These are phyloP conservation scores for Patiria pectinifera DNA, from an alignment of 53 echinoderm and acorn worm genomes.

Conservation along the genomic window DNA sequence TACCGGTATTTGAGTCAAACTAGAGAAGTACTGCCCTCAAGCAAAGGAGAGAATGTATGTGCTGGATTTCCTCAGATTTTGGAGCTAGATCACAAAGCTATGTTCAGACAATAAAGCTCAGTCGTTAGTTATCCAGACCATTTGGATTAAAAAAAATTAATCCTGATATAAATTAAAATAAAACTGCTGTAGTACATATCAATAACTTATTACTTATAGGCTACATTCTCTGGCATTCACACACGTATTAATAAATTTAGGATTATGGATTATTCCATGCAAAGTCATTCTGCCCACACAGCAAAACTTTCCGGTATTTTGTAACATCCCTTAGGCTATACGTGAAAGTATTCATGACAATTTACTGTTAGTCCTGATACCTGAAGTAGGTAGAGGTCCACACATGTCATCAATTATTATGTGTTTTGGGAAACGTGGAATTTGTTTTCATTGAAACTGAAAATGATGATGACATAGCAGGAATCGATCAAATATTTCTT, in stretches of 20 bases:
- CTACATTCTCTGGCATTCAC: too few species aligned
- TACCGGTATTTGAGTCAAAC: background rate
- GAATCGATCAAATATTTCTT: background rate
- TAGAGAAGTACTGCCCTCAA: background rate
- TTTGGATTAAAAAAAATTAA: too few species aligned
- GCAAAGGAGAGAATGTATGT: background rate
- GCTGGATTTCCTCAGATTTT: background rate
- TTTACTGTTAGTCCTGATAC: background rate
- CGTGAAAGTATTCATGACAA: background rate
- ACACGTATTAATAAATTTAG: too few species aligned
- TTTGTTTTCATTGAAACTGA: conserved; percentile 13
- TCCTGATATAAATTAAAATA: too few species aligned
- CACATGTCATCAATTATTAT: conserved; percentile 13
- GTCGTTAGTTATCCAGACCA: too few species aligned
- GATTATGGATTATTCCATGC: too few species aligned
- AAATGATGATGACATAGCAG: conserved; percentile 1
- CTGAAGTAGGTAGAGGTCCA: background rate
- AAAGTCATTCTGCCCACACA: background rate
- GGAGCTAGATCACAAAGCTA: too few species aligned
- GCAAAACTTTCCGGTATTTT: too few species aligned
- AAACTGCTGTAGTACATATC: too few species aligned
- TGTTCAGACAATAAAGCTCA: too few species aligned
- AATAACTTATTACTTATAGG: too few species aligned
- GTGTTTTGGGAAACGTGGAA: background rate
- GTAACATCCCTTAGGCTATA: too few species aligned